Conservation (phyloP, 2,113 vertebrate genomes). For the Gobiocypris rarus region DNA sequence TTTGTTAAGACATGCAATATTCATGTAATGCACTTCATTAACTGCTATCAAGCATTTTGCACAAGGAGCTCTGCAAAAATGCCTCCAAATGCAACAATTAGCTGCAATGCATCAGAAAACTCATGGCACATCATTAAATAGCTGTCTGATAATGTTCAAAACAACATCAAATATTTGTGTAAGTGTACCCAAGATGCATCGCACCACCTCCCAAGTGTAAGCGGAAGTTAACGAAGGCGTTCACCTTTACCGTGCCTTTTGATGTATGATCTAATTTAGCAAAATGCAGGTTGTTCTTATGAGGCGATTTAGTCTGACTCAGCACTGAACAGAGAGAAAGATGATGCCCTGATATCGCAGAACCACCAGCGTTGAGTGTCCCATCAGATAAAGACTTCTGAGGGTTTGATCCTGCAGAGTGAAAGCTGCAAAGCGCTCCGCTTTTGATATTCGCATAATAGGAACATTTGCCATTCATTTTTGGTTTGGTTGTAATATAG, state of each 20-base stretch:
- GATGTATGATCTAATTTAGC: slow-evolving; percentile 16
- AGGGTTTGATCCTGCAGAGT: slow-evolving; percentile 25
- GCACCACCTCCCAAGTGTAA: not conserved
- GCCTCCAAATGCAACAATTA: not conserved
- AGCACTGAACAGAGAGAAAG: not conserved
- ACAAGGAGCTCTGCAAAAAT: not conserved
- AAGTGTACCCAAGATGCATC: not conserved
- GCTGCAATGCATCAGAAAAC: not conserved
- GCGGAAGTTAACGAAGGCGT: not conserved
- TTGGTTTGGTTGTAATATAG: not conserved
- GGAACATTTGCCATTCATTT: slow-evolving; percentile 3
- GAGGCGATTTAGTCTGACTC: not conserved
- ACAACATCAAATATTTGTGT: not conserved
- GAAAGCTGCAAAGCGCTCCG: not conserved
- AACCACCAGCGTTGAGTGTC: not conserved
- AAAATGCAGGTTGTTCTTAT: slow-evolving; percentile 14
- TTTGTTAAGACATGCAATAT: slow-evolving; percentile 19
- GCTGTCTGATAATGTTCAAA: not conserved
- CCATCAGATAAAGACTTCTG: slow-evolving; percentile 24
- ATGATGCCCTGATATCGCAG: not conserved
- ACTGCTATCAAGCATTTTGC: not conserved
- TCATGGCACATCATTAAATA: not conserved
- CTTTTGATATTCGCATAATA: not conserved
- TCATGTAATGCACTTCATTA: slow-evolving; percentile 14
- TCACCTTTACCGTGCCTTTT: not conserved